Base-by-base conservation (phyloP, 2,888 invertebrate species). In the Hydrotaea diabolus region DNA sequence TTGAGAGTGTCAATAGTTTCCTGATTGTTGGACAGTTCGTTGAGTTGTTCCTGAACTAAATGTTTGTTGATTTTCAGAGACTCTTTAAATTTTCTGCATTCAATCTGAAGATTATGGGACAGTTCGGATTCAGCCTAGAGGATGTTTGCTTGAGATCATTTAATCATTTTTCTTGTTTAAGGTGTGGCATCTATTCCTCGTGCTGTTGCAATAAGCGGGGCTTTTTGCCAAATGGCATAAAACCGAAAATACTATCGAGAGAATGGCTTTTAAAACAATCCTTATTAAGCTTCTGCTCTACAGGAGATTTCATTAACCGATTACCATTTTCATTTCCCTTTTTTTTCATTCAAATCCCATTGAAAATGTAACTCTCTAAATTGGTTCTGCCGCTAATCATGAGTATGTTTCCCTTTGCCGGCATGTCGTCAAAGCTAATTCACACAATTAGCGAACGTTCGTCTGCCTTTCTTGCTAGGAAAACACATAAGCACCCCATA, bases 1-100 rank as follows among this genome's bases (percentile, higher is more conserved):
- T 94, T 95, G 86, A 96, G 94, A 82, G 94, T 93, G 82, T 94
- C 93, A 72, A 95, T 94, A 0, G 95, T 93, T 87, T 94, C 93
- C 92, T 95, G 93, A 91, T 94, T 92, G 64, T 94, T 90, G 72
- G 93, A 93, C 75, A 94, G 90, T 86, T 94, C 92, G 13, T 89
- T 88, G 1, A 90, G 86, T 84, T 91, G 90, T 26, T 91, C 89
- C 13, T 89, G 87, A 0, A 89, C 87, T 21, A 91, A 83, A 1
- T 86, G 82, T 69, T 92, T 89, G 66, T 89, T 90, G 82, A 94
- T 94, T 36, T 88, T 88, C 3, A 90, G 80, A 0, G 89, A 73
- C 19, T 89, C 87, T 11, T 87, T 87, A 4, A 91, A 78, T 73
- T 88, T 88, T 21, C 88, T 88, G 39, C 90, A 88, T 83, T 91